Evolutionary conservation across 1,140 invertebrate species (phyloP).

Genomic region (Eciton burchellii): DNA sequence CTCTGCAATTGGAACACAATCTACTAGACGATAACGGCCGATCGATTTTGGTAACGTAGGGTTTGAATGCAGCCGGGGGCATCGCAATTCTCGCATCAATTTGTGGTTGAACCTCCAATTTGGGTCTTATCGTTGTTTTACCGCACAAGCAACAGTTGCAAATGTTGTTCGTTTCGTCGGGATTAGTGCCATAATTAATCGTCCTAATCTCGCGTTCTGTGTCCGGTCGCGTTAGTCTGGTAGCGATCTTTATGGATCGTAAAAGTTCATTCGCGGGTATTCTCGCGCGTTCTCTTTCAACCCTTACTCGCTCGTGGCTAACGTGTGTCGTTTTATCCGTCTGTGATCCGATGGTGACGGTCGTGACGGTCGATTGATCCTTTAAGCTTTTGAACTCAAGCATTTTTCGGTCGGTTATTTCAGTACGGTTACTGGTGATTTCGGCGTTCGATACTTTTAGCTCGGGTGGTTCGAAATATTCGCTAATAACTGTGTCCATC

Average conservation of each 20-base stretch:
- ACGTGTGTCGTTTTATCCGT: conserved; percentile 26
- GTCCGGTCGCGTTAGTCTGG: not conserved
- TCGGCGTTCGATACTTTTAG: conserved; percentile 4
- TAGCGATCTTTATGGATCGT: conserved; percentile 51
- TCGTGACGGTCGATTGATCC: conserved; percentile 27
- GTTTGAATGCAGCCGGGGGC: not conserved
- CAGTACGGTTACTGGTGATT: conserved; percentile 24
- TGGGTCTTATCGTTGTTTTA: not conserved
- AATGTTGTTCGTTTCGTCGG: not conserved
- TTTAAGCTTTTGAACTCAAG: conserved; percentile 7
- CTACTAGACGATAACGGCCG: not conserved
- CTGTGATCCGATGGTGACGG: not conserved
- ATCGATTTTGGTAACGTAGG: not conserved
- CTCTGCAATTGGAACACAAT: conserved; percentile 50
- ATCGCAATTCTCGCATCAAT: conserved; percentile 23
- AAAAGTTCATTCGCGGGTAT: conserved; percentile 46
- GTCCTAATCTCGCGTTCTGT: conserved; percentile 58
- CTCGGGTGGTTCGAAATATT: not conserved
- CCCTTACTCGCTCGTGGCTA: conserved; percentile 40
- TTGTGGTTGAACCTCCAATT: conserved; percentile 9
- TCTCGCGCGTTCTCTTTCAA: conserved; percentile 53
- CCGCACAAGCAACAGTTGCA: conserved; percentile 67
- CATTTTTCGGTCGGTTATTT: conserved; percentile 40
- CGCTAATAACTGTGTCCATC: not conserved
- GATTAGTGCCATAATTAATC: conserved; percentile 32